Conservation (phyloP, 1,140 invertebrate species). For the Brachionus plicatilis region DNA sequence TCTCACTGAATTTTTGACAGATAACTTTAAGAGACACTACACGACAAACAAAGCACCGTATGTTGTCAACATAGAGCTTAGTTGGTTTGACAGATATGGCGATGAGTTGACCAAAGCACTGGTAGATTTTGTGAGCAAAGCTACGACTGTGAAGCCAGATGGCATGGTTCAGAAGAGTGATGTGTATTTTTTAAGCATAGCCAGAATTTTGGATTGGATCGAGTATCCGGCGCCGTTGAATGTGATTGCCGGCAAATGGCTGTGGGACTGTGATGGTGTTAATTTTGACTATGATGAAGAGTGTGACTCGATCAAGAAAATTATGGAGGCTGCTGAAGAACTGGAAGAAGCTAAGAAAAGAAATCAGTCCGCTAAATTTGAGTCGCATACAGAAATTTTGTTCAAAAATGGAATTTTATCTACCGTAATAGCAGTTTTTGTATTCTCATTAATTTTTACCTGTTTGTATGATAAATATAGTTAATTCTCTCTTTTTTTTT, state of each 20-base stretch:
- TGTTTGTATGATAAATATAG: conserved; percentile 30
- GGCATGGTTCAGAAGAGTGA: neutral
- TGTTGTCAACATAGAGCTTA: neutral
- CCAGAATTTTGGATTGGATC: conserved; percentile 26
- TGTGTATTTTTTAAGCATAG: conserved; percentile 30
- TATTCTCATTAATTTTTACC: conserved; percentile 21
- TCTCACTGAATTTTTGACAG: neutral
- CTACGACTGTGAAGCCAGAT: neutral
- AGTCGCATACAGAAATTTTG: neutral
- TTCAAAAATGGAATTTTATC: conserved; percentile 36
- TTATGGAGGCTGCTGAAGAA: neutral
- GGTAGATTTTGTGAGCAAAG: conserved; percentile 1
- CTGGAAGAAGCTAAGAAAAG: neutral
- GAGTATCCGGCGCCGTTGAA: conserved; percentile 11
- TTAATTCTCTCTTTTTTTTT: neutral
- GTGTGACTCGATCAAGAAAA: conserved; percentile 4
- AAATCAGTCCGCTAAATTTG: neutral
- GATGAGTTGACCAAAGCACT: neutral
- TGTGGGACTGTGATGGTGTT: conserved; percentile 18
- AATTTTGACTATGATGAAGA: conserved; percentile 39
- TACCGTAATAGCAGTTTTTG: neutral
- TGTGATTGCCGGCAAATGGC: neutral
- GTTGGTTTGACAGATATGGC: conserved; percentile 11
- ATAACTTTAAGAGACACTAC: conserved; percentile 1
- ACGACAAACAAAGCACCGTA: conserved; percentile 28